phyloP scores from a whole-genome alignment of 2,113 vertebrate species.

The Heptranchias perlo region DNA sequence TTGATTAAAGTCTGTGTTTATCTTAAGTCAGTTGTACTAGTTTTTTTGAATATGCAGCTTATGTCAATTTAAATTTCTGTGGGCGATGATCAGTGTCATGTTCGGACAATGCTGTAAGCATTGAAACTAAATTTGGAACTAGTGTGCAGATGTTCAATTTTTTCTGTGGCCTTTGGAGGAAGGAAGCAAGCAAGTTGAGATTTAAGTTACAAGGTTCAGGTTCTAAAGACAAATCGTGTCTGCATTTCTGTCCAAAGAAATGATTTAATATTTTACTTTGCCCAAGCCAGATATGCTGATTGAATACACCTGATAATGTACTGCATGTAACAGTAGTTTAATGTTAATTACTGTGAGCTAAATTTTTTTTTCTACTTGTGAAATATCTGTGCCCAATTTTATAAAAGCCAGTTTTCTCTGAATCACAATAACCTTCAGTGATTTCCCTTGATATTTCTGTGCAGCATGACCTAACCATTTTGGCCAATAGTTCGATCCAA shows the following conservation, averaged over 20 bases:
- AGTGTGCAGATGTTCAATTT: too few species aligned
- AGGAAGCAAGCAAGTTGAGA: not conserved
- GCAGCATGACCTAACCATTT: not conserved
- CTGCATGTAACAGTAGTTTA: not conserved
- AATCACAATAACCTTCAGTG: not conserved
- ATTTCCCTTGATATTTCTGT: not conserved
- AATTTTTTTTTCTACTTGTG: not conserved
- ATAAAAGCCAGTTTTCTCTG: too few species aligned
- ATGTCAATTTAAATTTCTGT: not conserved
- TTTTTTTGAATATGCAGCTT: not conserved
- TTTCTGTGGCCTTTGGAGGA: not conserved
- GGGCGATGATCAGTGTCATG: not conserved
- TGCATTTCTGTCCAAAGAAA: not conserved
- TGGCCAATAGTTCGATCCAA: not conserved
- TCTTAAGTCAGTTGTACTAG: not conserved
- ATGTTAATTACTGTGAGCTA: too few species aligned
- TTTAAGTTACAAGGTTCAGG: not conserved
- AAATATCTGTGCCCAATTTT: not conserved
- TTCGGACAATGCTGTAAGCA: not conserved
- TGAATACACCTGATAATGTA: not conserved
- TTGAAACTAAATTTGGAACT: not conserved
- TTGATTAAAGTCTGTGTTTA: not conserved
- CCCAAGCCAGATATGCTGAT: not conserved
- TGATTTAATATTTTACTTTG: not conserved
- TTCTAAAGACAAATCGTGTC: not conserved